Evolutionary conservation across 2,113 vertebrate species (phyloP), one percentile per base, ranked within the genome.

Genomic region (Piaya cayana): DNA sequence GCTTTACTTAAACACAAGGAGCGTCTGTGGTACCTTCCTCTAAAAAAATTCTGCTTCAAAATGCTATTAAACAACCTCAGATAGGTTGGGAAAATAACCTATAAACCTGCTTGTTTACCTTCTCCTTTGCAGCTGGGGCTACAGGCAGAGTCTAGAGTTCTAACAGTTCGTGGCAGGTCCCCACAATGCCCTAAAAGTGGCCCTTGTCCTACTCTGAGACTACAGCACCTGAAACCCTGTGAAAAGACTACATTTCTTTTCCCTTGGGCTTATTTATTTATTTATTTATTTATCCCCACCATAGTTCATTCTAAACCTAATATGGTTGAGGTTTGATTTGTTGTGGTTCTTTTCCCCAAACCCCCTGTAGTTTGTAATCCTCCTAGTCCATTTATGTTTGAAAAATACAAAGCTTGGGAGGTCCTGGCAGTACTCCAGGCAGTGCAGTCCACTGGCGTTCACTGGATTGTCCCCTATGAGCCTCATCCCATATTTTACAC

Each of bases 341-440:
- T 3, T 65, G 15, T 52, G 9, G 6, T 37, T 27, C 26, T 19
- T 6, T 1, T 7, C 5, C n/a, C 6, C 1, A 0, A 3, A 67
- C 50, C 16, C 9, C 2, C 11, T 16, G 4, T 2, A 12, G 4
- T 22, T 71, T 87, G 32, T n/a, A 53, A 29, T 20, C 30, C 25
- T 94, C 8, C 23, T 34, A 20, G 11, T 36, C 36, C 45, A 20
- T 47, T 82, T 75, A 10, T 11, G 8, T 12, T 27, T 43, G 23
- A 75, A 75, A 78, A 91, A 76, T 1, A 2, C 39, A 59, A 56
- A 37, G 42, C 32, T 25, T 6, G 8, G 77, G 85, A 91, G 78
- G 58, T 76, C 70, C 86, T 78, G 85, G 90, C 82, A 85, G n/a
- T 19, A 7, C 30, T 93, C 85, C 70, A 90, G 82, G 59, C 53